These are phyloP conservation scores for Corella eumyota DNA, from an alignment of 23 tunicate species.

Conservation along the genomic window DNA sequence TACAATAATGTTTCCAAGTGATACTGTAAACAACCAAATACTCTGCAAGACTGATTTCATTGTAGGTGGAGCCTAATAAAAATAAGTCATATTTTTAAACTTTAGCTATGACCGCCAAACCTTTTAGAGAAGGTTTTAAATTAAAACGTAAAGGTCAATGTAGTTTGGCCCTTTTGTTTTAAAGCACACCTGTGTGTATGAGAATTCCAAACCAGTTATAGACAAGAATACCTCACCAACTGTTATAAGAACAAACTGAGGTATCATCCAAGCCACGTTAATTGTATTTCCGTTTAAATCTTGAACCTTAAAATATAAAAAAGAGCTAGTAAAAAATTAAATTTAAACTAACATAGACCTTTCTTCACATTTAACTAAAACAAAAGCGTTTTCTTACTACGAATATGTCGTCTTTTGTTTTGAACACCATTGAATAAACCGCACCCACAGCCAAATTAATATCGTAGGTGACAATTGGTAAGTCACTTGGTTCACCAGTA, in stretches of 20 bases:
- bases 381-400: not conserved
- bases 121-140: too few relatives aligned
- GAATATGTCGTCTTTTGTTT: slow-evolving; percentile 3
- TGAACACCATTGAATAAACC: slow-evolving; percentile 16
- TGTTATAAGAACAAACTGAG: slow-evolving; percentile 93
- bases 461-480: not conserved
- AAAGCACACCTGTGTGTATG: slow-evolving; percentile 72
- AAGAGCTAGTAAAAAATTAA: not conserved
- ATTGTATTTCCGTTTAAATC: slow-evolving; percentile 81
- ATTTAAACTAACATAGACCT: too few relatives aligned
- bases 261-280: slow-evolving; percentile 93
- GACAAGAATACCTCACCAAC: slow-evolving; percentile 94
- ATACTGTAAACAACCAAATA: slow-evolving; percentile 96
- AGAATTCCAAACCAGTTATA: slow-evolving; percentile 94
- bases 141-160: too few relatives aligned
- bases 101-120: not conserved
- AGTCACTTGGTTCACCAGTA: too few relatives aligned
- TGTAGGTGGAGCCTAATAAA: slow-evolving; percentile 79
- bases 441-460: slow-evolving; percentile 43
- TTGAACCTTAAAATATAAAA: slow-evolving; percentile 3
- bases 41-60: slow-evolving; percentile 96
- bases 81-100: not conserved
- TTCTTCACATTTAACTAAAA: not conserved
- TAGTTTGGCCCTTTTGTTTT: too few relatives aligned
- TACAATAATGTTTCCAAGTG: slow-evolving; percentile 96